Conservation (phyloP, 37 sponge, comb jelly and placozoan genomes). For the Axinella damicornis region DNA sequence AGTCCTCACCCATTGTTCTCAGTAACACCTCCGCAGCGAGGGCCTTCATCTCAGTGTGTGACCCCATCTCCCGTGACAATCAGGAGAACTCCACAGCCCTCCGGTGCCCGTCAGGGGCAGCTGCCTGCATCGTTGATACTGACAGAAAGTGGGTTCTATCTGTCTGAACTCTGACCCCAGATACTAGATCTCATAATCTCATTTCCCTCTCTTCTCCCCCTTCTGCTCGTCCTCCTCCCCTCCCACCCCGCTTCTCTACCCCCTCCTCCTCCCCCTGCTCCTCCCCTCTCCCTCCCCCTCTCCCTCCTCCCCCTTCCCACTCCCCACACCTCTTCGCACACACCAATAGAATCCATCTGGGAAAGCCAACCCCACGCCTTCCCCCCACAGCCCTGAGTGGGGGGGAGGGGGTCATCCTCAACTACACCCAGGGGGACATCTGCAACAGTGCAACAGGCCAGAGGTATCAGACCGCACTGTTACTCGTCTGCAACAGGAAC, state of each 20-base stretch:
- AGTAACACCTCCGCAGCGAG: not conserved
- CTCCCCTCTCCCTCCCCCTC: not conserved
- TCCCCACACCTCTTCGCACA: not conserved
- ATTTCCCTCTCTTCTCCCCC: not conserved
- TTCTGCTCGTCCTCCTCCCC: not conserved
- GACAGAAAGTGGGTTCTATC: no score
- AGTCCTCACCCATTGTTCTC: not conserved
- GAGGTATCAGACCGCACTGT: constrained; percentile 23
- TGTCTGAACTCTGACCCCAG: no score
- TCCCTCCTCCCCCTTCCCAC: not conserved
- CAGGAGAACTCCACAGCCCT: not conserved
- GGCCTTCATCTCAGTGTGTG: constrained; percentile 53
- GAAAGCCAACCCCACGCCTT: constrained; percentile 23
- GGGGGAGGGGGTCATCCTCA: constrained; percentile 40
- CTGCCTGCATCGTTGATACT: constrained; percentile 43
- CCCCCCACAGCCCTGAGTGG: constrained; percentile 6
- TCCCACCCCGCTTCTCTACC: no score
- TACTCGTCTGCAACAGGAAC: constrained; percentile 49
- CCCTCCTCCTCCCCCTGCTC: no score
- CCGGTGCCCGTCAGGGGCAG: constrained; percentile 19
- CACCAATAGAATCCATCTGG: constrained; percentile 14
- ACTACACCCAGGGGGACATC: constrained; percentile 37
- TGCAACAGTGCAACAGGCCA: not conserved
- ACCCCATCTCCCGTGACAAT: constrained; percentile 31
- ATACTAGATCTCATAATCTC: not conserved